Evolutionary conservation across 2,797 vertebrate genomes (phyloP).

Genomic region (Yasuhikotakia modesta): DNA sequence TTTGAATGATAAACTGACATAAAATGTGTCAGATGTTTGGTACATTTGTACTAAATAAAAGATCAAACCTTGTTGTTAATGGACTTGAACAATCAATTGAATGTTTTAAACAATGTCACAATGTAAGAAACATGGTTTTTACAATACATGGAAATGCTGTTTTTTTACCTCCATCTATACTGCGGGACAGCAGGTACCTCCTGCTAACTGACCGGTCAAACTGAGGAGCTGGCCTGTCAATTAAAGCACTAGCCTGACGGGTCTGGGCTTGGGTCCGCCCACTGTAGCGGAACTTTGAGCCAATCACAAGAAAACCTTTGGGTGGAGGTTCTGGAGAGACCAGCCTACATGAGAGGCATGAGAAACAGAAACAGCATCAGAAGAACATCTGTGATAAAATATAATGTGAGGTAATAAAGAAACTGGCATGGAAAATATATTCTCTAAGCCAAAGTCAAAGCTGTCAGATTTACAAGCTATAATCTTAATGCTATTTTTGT

Average conservation of each 20-base stretch:
- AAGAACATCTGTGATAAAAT: neutral
- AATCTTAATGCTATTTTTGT: too few species aligned
- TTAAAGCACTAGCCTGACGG: constrained; percentile 92
- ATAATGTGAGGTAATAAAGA: neutral
- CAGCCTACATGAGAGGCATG: constrained; percentile 75
- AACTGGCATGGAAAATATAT: neutral
- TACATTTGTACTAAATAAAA: neutral
- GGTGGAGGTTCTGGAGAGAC: constrained; percentile 97
- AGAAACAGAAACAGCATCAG: neutral
- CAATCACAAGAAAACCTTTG: constrained; percentile 97
- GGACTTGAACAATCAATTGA: too few species aligned
- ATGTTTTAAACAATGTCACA: too few species aligned
- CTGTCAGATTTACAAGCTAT: too few species aligned
- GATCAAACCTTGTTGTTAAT: neutral
- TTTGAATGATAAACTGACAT: neutral
- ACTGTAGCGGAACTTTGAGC: constrained; percentile 98
- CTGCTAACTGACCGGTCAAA: constrained; percentile 95
- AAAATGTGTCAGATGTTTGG: neutral
- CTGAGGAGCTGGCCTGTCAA: constrained; percentile 90
- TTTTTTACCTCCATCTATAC: constrained; percentile 91
- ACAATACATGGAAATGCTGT: neutral
- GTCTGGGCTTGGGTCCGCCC: constrained; percentile 96
- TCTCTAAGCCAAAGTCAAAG: too few species aligned
- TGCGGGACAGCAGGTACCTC: constrained; percentile 92
- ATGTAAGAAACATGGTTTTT: neutral